Conservation (phyloP, 2,888 invertebrate species). For the Loripinus fragilis region DNA sequence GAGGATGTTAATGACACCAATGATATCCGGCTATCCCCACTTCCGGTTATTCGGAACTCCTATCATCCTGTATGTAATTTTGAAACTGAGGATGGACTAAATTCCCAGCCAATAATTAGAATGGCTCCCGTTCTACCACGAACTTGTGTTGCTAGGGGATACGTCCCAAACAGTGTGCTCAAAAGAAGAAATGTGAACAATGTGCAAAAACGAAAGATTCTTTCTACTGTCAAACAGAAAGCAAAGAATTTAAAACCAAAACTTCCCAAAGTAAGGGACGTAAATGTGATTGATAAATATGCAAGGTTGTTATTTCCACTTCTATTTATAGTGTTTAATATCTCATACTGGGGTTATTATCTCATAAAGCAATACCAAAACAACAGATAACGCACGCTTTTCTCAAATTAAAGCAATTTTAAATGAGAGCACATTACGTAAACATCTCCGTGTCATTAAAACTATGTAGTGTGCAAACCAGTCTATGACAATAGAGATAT, state of each 20-base stretch:
- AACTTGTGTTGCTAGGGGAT: constrained; percentile 75
- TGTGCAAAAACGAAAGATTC: constrained; percentile 67
- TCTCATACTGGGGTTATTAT: constrained; percentile 95
- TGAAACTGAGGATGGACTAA: constrained; percentile 68
- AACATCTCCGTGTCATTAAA: too few species aligned
- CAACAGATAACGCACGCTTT: constrained; percentile 32
- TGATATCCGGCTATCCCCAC: constrained; percentile 93
- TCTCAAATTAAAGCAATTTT: too few species aligned
- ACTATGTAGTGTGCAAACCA: too few species aligned
- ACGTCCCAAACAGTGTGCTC: constrained; percentile 70
- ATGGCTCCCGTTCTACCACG: constrained; percentile 74
- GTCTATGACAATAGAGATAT: too few species aligned
- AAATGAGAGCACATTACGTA: too few species aligned
- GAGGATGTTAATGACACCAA: constrained; percentile 84
- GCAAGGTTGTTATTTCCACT: constrained; percentile 98
- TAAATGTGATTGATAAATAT: constrained; percentile 99
- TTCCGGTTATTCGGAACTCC: constrained; percentile 88
- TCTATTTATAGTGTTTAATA: constrained; percentile 97
- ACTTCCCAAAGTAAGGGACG: constrained; percentile 89
- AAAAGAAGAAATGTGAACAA: constrained; percentile 68
- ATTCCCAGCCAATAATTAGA: constrained; percentile 67
- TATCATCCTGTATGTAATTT: constrained; percentile 74
- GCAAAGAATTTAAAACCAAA: constrained; percentile 77
- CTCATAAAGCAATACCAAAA: constrained; percentile 65
- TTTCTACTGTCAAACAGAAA: constrained; percentile 75